Evolutionary conservation across 2,797 vertebrate genomes (phyloP).

Genomic region (Onychomys torridus): DNA sequence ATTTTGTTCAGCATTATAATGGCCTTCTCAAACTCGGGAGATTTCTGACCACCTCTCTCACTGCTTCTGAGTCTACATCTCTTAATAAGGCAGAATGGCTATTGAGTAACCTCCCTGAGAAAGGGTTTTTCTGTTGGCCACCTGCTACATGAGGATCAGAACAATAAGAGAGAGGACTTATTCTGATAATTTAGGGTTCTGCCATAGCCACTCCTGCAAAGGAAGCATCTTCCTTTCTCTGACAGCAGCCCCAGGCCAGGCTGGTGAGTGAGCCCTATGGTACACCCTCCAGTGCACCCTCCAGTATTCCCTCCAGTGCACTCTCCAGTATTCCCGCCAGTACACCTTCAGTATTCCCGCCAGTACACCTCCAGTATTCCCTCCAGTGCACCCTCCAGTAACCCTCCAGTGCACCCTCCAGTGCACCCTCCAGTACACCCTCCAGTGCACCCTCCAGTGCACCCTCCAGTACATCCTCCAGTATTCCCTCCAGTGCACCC

Average conservation of each 20-base stretch:
- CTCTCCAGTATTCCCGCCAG: background rate
- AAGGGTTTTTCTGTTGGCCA: background rate
- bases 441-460: background rate
- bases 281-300: background rate
- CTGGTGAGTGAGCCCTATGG: background rate
- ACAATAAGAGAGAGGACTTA: background rate
- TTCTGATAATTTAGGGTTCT: background rate
- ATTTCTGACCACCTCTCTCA: background rate
- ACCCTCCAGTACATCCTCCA: too few species aligned
- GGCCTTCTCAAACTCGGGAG: background rate
- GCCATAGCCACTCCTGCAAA: background rate
- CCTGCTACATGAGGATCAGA: background rate
- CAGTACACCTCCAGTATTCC: too few species aligned
- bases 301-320: too few species aligned
- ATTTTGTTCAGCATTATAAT: background rate
- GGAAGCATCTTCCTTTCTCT: background rate
- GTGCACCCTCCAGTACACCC: too few species aligned
- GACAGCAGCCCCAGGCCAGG: background rate
- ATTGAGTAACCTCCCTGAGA: background rate
- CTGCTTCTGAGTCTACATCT: background rate
- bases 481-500: too few species aligned
- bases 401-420: background rate
- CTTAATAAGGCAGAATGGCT: background rate
- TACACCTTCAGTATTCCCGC: too few species aligned
- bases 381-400: too few species aligned